Conservation (phyloP, 2,113 vertebrate species). For the Melanostigma gelatinosum region DNA sequence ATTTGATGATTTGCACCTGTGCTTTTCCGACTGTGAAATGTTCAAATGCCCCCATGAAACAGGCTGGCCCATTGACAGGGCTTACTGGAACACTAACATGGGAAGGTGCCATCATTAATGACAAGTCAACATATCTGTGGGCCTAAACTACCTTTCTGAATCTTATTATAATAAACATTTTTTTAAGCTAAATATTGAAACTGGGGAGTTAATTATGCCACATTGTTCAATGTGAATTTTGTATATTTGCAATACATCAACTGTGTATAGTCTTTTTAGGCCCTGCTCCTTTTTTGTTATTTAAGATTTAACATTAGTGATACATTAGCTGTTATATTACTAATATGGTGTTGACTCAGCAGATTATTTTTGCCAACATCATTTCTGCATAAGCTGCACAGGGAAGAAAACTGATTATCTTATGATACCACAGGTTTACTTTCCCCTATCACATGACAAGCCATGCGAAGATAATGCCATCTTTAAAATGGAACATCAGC, state of each 20-base stretch:
- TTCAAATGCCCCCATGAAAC: background rate
- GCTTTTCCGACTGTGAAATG: background rate
- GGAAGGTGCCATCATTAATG: background rate
- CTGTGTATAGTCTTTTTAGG: background rate
- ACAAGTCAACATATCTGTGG: background rate
- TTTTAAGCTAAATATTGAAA: background rate
- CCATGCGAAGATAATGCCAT: background rate
- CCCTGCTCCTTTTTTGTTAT: background rate
- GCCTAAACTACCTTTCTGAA: background rate
- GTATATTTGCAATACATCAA: background rate
- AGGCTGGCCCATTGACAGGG: background rate
- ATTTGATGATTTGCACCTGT: background rate
- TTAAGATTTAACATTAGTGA: background rate
- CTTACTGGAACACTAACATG: background rate
- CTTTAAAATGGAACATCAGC: background rate
- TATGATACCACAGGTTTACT: background rate
- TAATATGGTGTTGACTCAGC: background rate
- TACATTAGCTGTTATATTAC: background rate
- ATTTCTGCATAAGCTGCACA: background rate
- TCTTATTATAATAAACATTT: background rate
- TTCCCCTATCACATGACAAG: slow-evolving; percentile 35
- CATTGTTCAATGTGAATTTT: background rate
- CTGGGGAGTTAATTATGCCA: background rate
- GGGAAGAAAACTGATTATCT: background rate
- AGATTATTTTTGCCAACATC: background rate